Evolutionary conservation across 2,888 invertebrate genomes (phyloP).

Genomic region (Cantharis nigra): DNA sequence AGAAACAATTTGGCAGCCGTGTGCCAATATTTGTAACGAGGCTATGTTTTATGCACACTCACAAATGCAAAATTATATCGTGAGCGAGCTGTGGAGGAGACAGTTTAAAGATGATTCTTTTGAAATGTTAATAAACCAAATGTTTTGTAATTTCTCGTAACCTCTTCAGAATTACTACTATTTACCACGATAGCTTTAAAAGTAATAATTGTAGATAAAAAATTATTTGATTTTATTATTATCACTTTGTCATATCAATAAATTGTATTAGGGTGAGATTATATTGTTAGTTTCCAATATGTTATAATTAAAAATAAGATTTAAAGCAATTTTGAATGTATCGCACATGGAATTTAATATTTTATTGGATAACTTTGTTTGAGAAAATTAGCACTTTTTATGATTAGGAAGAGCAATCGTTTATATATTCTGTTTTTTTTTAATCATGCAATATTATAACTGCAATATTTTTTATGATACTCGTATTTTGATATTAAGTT

Average conservation of each 20-base stretch:
- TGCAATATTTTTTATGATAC: background rate
- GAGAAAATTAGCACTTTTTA: background rate
- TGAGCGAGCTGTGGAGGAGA: constrained; percentile 52
- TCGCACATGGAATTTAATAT: background rate
- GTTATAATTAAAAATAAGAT: background rate
- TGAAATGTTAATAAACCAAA: constrained; percentile 38
- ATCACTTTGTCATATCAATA: background rate
- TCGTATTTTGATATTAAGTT: background rate
- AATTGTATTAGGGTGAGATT: background rate
- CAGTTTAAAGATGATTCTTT: constrained; percentile 40
- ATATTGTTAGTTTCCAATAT: background rate
- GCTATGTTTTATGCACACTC: constrained; percentile 53
- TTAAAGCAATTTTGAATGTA: background rate
- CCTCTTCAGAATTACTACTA: background rate
- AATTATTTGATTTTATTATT: background rate
- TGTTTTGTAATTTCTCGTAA: constrained; percentile 28
- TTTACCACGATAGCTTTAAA: background rate
- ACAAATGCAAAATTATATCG: constrained; percentile 45
- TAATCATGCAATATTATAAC: background rate
- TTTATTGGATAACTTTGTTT: background rate
- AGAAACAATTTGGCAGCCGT: constrained; percentile 70
- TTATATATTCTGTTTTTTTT: background rate
- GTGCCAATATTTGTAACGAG: constrained; percentile 63
- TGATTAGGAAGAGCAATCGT: background rate
- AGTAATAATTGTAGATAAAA: background rate